Conservation (phyloP, 2,888 invertebrate genomes). For the Hemistola chrysoprasaria region DNA sequence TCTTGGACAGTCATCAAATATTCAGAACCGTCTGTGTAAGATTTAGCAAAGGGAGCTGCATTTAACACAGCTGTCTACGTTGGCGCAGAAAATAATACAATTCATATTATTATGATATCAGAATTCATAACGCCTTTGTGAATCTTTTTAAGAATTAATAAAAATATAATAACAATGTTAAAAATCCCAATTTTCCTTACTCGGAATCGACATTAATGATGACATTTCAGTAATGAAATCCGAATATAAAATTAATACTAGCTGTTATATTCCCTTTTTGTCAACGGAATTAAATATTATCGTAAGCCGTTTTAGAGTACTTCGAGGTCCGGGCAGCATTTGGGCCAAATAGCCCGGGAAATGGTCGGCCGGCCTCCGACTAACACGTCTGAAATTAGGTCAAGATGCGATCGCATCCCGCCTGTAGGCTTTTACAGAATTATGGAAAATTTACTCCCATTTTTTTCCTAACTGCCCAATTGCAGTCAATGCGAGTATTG, state of each 20-base stretch:
- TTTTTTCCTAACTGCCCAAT: conserved; percentile 24
- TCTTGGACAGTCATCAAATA: conserved; percentile 5
- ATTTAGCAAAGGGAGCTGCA: conserved; percentile 34
- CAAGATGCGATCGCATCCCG: conserved; percentile 50
- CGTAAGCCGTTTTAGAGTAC: conserved; percentile 47
- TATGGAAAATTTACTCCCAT: conserved; percentile 48
- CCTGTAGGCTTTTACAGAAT: conserved; percentile 44
- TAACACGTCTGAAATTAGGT: conserved; percentile 57
- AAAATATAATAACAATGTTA: too few relatives aligned
- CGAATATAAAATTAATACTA: conserved; percentile 32
- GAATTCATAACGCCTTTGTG: conserved; percentile 9
- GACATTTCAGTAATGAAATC: conserved; percentile 23
- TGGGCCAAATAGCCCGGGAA: conserved; percentile 59
- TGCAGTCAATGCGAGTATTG: conserved; percentile 9
- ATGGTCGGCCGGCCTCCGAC: conserved; percentile 44
- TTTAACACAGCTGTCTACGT: conserved; percentile 34
- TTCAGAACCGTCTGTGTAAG: conserved; percentile 18
- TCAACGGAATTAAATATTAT: conserved; percentile 53
- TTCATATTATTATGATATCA: too few relatives aligned
- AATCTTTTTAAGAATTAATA: too few relatives aligned
- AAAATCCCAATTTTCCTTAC: too few relatives aligned
- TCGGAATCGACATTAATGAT: neutral
- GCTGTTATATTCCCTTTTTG: conserved; percentile 49
- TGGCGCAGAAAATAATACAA: conserved; percentile 32
- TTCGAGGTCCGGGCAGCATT: conserved; percentile 44